phyloP scores from a whole-genome alignment of 2,888 invertebrate species.

The Cordilura impudica region DNA sequence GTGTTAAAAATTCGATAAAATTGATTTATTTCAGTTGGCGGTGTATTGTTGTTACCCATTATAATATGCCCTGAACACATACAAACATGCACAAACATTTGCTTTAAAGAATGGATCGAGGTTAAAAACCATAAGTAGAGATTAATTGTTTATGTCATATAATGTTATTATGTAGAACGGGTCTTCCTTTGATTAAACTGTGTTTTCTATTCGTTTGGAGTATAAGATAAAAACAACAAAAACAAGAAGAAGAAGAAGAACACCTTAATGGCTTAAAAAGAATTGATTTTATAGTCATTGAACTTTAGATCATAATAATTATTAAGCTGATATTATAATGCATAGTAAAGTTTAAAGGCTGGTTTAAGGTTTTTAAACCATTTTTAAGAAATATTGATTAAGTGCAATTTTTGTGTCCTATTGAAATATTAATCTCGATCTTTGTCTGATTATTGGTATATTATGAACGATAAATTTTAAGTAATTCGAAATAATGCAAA shows the following conservation, averaged over 20 bases:
- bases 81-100: not conserved
- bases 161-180: conserved; percentile 48
- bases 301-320: conserved; percentile 33
- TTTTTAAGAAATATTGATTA: no score
- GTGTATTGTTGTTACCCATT: not conserved
- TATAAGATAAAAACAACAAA: not conserved
- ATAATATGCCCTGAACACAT: not conserved
- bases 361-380: no score
- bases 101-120: no score
- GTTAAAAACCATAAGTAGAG: conserved; percentile 49
- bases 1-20: conserved; percentile 73
- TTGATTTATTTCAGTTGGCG: conserved; percentile 71
- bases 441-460: no score
- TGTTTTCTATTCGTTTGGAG: not conserved
- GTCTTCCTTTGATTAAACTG: not conserved
- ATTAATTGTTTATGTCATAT: conserved; percentile 55
- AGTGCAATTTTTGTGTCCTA: no score
- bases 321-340: conserved; percentile 14
- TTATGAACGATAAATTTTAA: no score
- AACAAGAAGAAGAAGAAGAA: conserved; percentile 14
- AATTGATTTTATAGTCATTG: conserved; percentile 45
- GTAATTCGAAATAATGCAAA: no score
- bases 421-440: no score
- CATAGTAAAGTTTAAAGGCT: not conserved
- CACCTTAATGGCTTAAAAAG: conserved; percentile 2